phyloP scores from a whole-genome alignment of 2,888 invertebrate genomes.

The Schizotus pectinicornis region DNA sequence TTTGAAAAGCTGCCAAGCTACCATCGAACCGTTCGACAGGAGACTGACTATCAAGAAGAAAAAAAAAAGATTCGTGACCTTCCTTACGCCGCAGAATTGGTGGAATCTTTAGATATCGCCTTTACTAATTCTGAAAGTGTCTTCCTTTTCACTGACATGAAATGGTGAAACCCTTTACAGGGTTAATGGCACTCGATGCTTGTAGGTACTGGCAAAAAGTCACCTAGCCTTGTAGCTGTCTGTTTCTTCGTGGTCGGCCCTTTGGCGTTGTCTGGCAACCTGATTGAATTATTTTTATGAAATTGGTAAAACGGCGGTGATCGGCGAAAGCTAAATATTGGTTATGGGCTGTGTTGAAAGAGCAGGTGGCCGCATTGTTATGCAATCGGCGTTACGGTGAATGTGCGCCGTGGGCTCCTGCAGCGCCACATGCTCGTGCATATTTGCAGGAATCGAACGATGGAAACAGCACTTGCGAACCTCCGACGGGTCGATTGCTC shows the following conservation, averaged over 20 bases:
- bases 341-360: constrained; percentile 33
- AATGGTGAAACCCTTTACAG: neutral
- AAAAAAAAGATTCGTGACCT: too few species aligned
- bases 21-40: too few species aligned
- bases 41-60: too few species aligned
- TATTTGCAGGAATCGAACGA: constrained; percentile 9
- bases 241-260: neutral
- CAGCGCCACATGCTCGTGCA: constrained; percentile 24
- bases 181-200: too few species aligned
- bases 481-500: too few species aligned
- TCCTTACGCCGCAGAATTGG: too few species aligned
- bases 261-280: constrained; percentile 16
- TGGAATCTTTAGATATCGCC: too few species aligned
- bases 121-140: neutral
- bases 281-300: constrained; percentile 27
- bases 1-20: neutral
- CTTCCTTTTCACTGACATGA: neutral
- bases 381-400: constrained; percentile 36
- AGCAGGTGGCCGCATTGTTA: constrained; percentile 41
- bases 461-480: neutral
- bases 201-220: neutral
- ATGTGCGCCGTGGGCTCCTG: constrained; percentile 35
- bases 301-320: constrained; percentile 33
- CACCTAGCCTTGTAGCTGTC: neutral
- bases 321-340: constrained; percentile 40